Evolutionary conservation across 2,888 invertebrate genomes (phyloP).

Genomic region (Plusia festucae): DNA sequence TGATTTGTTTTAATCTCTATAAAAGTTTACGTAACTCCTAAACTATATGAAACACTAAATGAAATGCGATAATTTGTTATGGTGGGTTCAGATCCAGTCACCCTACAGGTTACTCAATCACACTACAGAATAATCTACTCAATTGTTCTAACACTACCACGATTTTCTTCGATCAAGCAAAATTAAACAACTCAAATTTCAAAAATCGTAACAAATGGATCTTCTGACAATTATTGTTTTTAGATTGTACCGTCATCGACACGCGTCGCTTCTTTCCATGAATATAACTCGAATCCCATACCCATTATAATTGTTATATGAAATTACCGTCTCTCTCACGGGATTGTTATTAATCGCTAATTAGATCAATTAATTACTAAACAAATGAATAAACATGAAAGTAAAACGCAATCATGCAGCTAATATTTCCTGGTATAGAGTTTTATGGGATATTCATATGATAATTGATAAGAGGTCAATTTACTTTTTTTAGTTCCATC

Average conservation of each 20-base stretch:
- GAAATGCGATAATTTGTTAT: no score
- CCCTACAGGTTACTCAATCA: no score
- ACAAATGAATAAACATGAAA: constrained; percentile 3
- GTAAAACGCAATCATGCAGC: constrained; percentile 12
- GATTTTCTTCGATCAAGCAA: no score
- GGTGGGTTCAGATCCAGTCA: no score
- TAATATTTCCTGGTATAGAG: neutral
- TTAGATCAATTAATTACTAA: constrained; percentile 28
- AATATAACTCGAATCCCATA: constrained; percentile 14
- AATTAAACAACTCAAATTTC: neutral
- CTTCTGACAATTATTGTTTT: constrained; percentile 11
- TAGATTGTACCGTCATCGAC: constrained; percentile 5
- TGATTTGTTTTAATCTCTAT: no score
- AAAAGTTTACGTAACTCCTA: no score
- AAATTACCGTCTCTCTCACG: constrained; percentile 12
- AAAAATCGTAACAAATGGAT: neutral
- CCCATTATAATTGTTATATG: constrained; percentile 16
- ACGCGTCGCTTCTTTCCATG: constrained; percentile 26
- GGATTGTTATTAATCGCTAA: constrained; percentile 19
- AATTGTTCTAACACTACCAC: no score
- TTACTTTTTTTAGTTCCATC: neutral
- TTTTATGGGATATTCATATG: constrained; percentile 6
- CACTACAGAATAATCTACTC: no score
- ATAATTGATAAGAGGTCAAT: neutral
- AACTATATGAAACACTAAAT: no score